Base-by-base conservation (phyloP, 2,113 vertebrate species). In the Heterotis niloticus region DNA sequence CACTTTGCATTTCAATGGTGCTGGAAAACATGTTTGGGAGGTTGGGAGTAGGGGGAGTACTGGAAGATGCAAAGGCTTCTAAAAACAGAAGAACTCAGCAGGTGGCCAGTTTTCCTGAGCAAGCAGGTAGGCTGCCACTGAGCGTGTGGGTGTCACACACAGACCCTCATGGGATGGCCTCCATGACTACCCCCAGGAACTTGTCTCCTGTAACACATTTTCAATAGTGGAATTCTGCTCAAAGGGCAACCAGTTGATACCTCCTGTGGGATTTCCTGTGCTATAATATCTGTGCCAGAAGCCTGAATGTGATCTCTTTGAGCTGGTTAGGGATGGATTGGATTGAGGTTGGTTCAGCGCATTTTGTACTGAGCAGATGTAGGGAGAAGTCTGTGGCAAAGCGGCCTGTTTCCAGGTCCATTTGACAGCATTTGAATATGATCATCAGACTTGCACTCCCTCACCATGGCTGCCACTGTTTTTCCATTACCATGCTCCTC, bases 401-500 rank as follows among this genome's bases (percentile, higher is more conserved):
- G n/a, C n/a, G n/a, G n/a, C n/a, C 20, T n/a, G 52, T 52, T 54
- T 54, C n/a, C 44, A 72, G n/a, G 16, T 26, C 52, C n/a, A 73
- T 4, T 72, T 73, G 51, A 18, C 69, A 72, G 69, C 23, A 20
- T 10, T 51, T n/a, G 71, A 51, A 56, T 16, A 24, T 73, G 29
- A 68, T 68, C 12, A 28, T 68, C 10, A 72, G 44, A 44, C 64
- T 18, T 14, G 57, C 14, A 24, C 28, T 54, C 54, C 1, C 52
- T 59, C 10, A 44, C 10, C n/a, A n/a, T n/a, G 64, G 16, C 23
- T 79, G 29, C 66, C 70, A 13, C 34, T 60, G 56, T 78, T 67
- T 75, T 73, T 54, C 64, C 83, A 81, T 79, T 60, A 83, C 83
- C 84, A 80, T 79, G 83, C 79, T 81, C 84, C 83, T 78, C 28